A percentile compares a stretch with the other conserved stretches of the same genome.
Conservation (phyloP, 1,140 invertebrate species). For the Phortica variegata region DNA sequence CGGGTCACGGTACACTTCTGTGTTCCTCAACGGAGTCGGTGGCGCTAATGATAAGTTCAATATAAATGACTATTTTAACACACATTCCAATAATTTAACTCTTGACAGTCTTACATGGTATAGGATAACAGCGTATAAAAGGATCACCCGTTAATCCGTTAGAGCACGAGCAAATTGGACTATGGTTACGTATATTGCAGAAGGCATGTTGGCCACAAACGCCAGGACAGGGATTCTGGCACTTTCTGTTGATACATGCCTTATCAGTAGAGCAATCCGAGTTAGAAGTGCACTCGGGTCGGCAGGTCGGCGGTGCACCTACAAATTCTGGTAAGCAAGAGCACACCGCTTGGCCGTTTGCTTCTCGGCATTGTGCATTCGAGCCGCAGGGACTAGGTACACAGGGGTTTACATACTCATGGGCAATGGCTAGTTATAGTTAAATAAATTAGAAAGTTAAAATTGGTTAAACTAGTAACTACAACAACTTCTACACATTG, state of each 20-base stretch:
- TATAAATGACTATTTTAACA: constrained; percentile 8
- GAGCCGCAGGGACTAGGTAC: constrained; percentile 68
- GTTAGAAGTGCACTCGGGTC: constrained; percentile 73
- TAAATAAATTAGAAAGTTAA: constrained; percentile 20
- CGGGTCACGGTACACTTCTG: constrained; percentile 52
- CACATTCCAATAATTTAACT: neutral
- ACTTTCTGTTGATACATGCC: constrained; percentile 80
- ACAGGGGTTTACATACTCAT: constrained; percentile 61
- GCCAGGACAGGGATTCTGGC: constrained; percentile 74
- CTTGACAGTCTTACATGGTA: constrained; percentile 60
- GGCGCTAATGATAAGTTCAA: constrained; percentile 13
- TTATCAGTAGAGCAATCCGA: constrained; percentile 73
- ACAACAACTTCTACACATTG: constrained; percentile 24
- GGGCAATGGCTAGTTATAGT: constrained; percentile 48
- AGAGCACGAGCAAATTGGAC: constrained; percentile 72
- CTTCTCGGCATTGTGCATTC: constrained; percentile 65
- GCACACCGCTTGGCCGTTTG: constrained; percentile 69
- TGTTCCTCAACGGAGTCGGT: constrained; percentile 47
- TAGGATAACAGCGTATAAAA: constrained; percentile 49
- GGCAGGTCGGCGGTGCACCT: constrained; percentile 74
- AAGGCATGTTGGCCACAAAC: constrained; percentile 75
- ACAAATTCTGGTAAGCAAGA: constrained; percentile 71
- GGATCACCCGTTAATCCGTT: constrained; percentile 75
- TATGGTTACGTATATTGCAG: constrained; percentile 74
- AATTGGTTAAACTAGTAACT: constrained; percentile 40